Base-by-base conservation (phyloP, 2,113 vertebrate genomes). In the Etheostoma spectabile region DNA sequence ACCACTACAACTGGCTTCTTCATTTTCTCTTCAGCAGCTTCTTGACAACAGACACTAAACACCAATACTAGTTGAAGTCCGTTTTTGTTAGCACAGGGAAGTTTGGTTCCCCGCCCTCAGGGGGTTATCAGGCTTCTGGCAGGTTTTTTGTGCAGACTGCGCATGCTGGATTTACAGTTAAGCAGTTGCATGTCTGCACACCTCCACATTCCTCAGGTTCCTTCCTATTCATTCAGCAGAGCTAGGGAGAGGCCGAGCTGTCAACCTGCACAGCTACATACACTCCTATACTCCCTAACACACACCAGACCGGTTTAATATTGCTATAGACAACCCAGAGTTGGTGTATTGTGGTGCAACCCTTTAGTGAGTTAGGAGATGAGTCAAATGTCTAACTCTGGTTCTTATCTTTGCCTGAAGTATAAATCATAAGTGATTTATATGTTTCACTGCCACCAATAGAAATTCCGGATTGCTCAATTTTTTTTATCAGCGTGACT, bases 171-270 rank as follows among this genome's bases (percentile, higher is more conserved):
- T 65, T 60, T 74, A 70, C 79, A 61, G 67, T 87, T 74, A 57
- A 84, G 82, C 61, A 38, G 86, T 84, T 94, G 90, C 94, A 92
- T 93, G 95, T 95, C 94, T 92, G 90, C 94, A 95, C 95, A 95
- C 94, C 95, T 95, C 92, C 92, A 94, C 94, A 95, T 95, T 95
- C 95, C 93, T 93, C 82, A 80, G 86, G 64, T 83, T 71, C 77
- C 87, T 65, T 80, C 75, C 49, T 76, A 89, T 81, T 87, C 75
- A 62, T 81, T 91, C 66, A 84, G 79, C 64, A 74, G 77, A 78
- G 51, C 67, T 21, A 90, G 92, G 95, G 94, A 89, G 89, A 82
- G 91, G 91, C 88, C 3, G 51, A 12, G 80, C 86, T 88, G 88
- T 82, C 89, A 90, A 74, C 84, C 83, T 87, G 82, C 85, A 67